Base-by-base conservation (phyloP, 2,888 invertebrate species). In the Xestia sexstrigata region DNA sequence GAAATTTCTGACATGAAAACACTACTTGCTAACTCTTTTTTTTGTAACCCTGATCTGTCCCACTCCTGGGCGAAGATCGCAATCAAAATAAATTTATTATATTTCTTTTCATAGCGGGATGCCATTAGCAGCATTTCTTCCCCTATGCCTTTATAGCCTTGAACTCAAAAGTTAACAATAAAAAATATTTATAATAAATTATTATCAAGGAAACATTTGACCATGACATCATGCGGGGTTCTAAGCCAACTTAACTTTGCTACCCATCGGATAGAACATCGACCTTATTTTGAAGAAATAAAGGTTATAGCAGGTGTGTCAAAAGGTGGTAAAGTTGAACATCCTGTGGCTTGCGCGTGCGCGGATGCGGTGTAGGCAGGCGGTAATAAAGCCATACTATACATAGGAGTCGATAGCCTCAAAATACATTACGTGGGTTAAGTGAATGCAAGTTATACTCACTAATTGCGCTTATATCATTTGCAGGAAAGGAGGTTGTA, bases 341-440 rank as follows among this genome's bases (percentile, higher is more conserved):
- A 94, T 96, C 96, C 96, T 95, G 95, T 92, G 92, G 93, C 88
- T 66, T 83, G 89, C 92, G 91, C 92, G 90, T 91, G 93, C 92
- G 91, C 95, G 96, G 96, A 96, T 96, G 95, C 93, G 95, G 95
- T 90, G 89, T 89, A 88, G 87, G 89, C 83, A 87, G 86, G 76
- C 72, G 71, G 88, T 84, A 91, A 90, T 90, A 91, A 92, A 92
- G 88, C 89, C 87, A 88, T 90, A 90, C 66, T 71, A 70, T 86
- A 86, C 73, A 70, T 74, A 73, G 71, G 15, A 70, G 84, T 70
- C 74, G 79, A 91, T 89, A 91, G 86, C 89, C 92, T 90, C 81
- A 87, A 85, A 87, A 87, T 77, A 82, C 45, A 66, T 72, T 84
- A 83, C 87, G 87, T 85, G 82, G 85, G 84, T 62, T 87, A 83